Percentiles rank a stretch among this genome's conserved stretches.
These are phyloP conservation scores for Anguilla pacifica DNA, from an alignment of 2,797 vertebrate genomes.

Conservation along the genomic window DNA sequence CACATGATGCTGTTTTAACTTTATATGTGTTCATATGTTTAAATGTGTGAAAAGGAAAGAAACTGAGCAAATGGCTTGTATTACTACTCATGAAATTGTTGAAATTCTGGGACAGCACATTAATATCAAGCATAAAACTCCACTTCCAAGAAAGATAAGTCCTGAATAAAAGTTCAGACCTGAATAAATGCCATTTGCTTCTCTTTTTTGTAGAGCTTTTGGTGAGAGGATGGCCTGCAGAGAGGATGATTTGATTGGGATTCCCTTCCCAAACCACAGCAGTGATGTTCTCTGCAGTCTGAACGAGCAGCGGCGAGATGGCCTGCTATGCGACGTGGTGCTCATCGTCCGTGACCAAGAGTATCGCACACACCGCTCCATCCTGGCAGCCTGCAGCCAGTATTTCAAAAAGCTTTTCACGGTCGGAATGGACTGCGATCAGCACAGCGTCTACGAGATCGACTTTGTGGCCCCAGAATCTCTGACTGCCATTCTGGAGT, in stretches of 20 bases:
- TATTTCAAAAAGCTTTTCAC: slow-evolving; percentile 99
- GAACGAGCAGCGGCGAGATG: slow-evolving; percentile 92
- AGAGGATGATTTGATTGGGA: slow-evolving; percentile 94
- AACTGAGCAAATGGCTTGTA: neutral
- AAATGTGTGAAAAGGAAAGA: neutral
- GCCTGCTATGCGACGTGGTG: slow-evolving; percentile 93
- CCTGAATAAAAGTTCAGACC: neutral
- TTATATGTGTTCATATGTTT: neutral
- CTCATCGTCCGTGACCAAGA: slow-evolving; percentile 95
- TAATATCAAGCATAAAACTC: neutral
- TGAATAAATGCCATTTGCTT: neutral
- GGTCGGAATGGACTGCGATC: slow-evolving; percentile 76
- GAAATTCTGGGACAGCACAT: neutral
- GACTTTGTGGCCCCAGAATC: slow-evolving; percentile 95
- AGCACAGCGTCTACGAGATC: slow-evolving; percentile 91
- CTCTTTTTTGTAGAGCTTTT: slow-evolving; percentile 20
- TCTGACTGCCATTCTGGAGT: slow-evolving; percentile 95
- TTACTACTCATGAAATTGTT: neutral
- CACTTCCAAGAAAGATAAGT: neutral
- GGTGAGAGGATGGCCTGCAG: slow-evolving; percentile 87
- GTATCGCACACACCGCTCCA: slow-evolving; percentile 91
- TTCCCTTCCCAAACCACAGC: slow-evolving; percentile 99
- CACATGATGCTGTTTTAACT: neutral
- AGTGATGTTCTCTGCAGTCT: slow-evolving; percentile 92
- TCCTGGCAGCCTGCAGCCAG: slow-evolving; percentile 96